Percentiles rank a stretch among this genome's conserved stretches.
Conservation (phyloP, 2,113 vertebrate species). For the Neolamprologus falcicula region DNA sequence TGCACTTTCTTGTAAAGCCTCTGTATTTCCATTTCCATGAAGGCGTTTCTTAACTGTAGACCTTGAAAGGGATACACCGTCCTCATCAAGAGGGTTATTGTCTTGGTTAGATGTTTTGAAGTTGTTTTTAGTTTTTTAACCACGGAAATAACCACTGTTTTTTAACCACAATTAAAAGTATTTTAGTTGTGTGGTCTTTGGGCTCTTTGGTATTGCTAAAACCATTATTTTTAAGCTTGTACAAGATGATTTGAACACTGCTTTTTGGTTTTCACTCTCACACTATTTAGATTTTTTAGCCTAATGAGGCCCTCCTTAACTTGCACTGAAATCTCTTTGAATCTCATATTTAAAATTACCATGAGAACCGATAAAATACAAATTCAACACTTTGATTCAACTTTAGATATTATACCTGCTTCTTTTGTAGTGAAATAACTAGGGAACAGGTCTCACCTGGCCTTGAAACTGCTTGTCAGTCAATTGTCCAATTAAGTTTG, state of each 20-base stretch:
- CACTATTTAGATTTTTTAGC: neutral
- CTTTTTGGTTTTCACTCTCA: neutral
- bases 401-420: neutral
- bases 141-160: accelerated
- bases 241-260: neutral
- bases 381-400: neutral
- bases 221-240: neutral
- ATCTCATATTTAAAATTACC: neutral
- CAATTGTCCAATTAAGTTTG: neutral
- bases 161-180: too few relatives aligned
- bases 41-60: neutral
- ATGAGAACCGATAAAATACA: neutral
- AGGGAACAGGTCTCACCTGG: neutral
- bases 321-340: neutral
- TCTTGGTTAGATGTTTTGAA: neutral
- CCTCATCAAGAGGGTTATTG: neutral
- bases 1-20: neutral
- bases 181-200: neutral
- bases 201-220: neutral
- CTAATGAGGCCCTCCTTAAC: neutral
- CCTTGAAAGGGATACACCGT: neutral
- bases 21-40: neutral
- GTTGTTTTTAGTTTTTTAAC: neutral
- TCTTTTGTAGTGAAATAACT: neutral
- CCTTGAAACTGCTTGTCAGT: neutral